Evolutionary conservation across 2,797 vertebrate genomes (phyloP), one percentile per base, ranked within the genome.

Genomic region (Kryptopterus vitreolus): DNA sequence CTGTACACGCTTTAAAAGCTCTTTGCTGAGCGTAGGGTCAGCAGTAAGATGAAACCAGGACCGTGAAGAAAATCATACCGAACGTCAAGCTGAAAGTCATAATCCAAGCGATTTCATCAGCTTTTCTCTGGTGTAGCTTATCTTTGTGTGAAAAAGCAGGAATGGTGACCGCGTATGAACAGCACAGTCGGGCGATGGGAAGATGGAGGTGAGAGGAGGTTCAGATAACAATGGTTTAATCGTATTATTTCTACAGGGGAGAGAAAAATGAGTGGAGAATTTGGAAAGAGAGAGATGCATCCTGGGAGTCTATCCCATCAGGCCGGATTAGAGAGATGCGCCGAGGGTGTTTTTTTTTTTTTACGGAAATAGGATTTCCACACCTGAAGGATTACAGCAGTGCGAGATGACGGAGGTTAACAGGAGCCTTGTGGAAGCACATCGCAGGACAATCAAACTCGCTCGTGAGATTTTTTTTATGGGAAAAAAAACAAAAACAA

Each of bases 381-480:
- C 82, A 86, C 72, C 62, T 77, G 63, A 62, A 80, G 57, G 62
- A 70, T 75, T 78, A 63, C 61, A 69, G 77, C 50, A 29, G 26
- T 62, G 68, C 53, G 68, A 52, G 78, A 50, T 65, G 68, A 81
- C 29, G 4, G n/a, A 5, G 57, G 29, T n/a, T 3, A 48, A 46
- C 35, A 9, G 1, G 57, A 55, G 69, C 11, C 69, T 71, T 33
- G 5, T 13, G 4, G 8, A 53, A 71, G 10, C 48, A 13, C 48
- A 12, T 4, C 0, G 46, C 46, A 1, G 26, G 11, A 8, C 26
- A 12, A 26, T 11, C 12, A 26, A 5, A 1, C 24, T 16, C 15
- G 3, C 15, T 8, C 6, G 8, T 26, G 43, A 43, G 22, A 3
- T 15, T 48, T 29, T 10, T n/a, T n/a, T n/a, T n/a, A n/a, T n/a